These are phyloP conservation scores for Pentamera pediparva DNA, from an alignment of 53 echinoderm and acorn worm species.

Conservation along the genomic window DNA sequence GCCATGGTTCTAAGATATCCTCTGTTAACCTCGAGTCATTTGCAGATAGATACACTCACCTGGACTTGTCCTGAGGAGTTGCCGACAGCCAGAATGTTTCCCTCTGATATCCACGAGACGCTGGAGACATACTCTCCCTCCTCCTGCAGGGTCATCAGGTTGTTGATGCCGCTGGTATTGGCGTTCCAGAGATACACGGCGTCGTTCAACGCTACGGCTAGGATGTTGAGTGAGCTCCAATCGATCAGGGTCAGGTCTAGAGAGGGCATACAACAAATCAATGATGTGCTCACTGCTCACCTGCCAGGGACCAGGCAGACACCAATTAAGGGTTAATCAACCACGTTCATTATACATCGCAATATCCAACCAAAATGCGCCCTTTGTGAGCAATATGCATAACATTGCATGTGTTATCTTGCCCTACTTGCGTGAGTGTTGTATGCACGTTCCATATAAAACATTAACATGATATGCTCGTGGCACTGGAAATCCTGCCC, in stretches of 20 bases:
- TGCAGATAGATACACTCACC: conserved; percentile 32
- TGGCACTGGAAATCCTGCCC: too few species aligned
- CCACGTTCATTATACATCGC: too few species aligned
- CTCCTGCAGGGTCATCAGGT: conserved; percentile 57
- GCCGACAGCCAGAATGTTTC: conserved; percentile 66
- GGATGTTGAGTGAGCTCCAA: conserved; percentile 72
- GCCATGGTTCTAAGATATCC: too few species aligned
- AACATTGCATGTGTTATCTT: too few species aligned
- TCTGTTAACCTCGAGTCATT: too few species aligned
- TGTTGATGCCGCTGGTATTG: conserved; percentile 53
- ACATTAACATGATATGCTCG: too few species aligned
- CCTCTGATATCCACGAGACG: conserved; percentile 68
- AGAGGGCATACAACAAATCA: background rate
- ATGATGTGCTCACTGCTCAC: too few species aligned
- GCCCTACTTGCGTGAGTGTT: background rate
- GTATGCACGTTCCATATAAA: too few species aligned
- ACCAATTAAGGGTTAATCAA: too few species aligned
- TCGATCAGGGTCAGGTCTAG: conserved; percentile 78
- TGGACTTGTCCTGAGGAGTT: conserved; percentile 67
- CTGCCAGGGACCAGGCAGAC: too few species aligned
- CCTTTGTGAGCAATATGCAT: too few species aligned
- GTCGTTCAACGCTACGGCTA: conserved; percentile 57
- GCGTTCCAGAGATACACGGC: conserved; percentile 85
- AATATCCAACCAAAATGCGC: too few species aligned
- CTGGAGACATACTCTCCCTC: conserved; percentile 60